These are phyloP conservation scores for Drosophila setifemur DNA, from an alignment of 1,140 invertebrate genomes.

Conservation along the genomic window DNA sequence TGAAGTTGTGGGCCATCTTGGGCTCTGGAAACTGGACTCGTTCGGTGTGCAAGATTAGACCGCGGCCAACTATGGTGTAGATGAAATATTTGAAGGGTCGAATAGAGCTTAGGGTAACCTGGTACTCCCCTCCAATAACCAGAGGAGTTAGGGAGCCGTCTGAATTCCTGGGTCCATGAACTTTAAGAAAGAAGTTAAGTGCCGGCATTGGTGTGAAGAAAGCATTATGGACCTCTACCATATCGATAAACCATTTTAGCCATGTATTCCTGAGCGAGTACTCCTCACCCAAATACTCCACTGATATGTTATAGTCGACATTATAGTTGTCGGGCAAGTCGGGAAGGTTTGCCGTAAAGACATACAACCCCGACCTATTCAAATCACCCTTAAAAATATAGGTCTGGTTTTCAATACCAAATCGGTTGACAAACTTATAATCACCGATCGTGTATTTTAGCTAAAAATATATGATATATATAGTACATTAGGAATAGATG, in stretches of 20 bases:
- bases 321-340: conserved; percentile 65
- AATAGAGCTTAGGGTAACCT: conserved; percentile 92
- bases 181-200: too few species aligned
- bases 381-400: conserved; percentile 55
- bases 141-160: too few species aligned
- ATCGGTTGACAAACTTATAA: too few species aligned
- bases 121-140: conserved; percentile 85
- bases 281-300: conserved; percentile 51
- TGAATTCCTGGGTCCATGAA: too few species aligned
- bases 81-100: conserved; percentile 89
- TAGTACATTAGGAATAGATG: too few species aligned
- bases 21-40: conserved; percentile 84
- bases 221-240: too few species aligned
- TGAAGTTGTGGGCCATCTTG: conserved; percentile 74
- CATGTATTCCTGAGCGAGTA: conserved; percentile 55
- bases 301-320: conserved; percentile 57
- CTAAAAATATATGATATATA: too few species aligned
- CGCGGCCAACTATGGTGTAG: conserved; percentile 93
- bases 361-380: conserved; percentile 60
- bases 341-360: conserved; percentile 53
- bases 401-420: conserved; percentile 41
- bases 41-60: conserved; percentile 90
- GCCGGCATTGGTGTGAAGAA: too few species aligned
- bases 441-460: too few species aligned
- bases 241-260: conserved; percentile 54